phyloP scores from a whole-genome alignment of 2,797 vertebrate species.

The Eulemur albifrons region DNA sequence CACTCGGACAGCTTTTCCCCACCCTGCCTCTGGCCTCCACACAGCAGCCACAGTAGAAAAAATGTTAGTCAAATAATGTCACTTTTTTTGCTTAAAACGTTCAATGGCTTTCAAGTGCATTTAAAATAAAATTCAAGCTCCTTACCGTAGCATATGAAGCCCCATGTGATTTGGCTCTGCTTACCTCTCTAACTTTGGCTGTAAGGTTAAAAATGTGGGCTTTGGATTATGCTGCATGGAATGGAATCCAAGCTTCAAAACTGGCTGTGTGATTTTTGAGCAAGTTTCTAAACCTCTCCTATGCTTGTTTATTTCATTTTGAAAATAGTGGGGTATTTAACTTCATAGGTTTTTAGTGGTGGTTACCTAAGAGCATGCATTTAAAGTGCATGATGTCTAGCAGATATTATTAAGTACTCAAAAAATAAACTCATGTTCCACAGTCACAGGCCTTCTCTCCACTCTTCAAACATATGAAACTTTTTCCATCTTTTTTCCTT shows the following conservation, averaged over 20 bases:
- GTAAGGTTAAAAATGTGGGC: neutral
- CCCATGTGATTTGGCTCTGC: neutral
- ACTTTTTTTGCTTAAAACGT: constrained; percentile 19
- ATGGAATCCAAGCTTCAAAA: neutral
- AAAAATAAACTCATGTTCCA: neutral
- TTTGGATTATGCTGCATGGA: constrained; percentile 13
- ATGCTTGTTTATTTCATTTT: constrained; percentile 26
- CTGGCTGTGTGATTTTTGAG: constrained; percentile 29
- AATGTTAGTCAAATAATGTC: neutral
- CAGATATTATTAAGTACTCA: constrained; percentile 16
- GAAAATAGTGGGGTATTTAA: neutral
- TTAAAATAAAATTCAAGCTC: constrained; percentile 23
- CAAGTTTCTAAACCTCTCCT: constrained; percentile 5
- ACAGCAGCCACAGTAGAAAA: neutral
- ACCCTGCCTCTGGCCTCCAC: neutral
- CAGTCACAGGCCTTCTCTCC: neutral
- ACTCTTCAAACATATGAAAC: neutral
- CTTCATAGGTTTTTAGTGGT: neutral
- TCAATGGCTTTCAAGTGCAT: neutral
- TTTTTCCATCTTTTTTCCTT: neutral
- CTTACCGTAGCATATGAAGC: neutral
- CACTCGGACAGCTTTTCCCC: neutral
- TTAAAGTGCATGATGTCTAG: neutral
- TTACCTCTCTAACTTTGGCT: neutral
- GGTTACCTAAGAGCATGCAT: neutral